phyloP scores from a whole-genome alignment of 2,113 vertebrate genomes.

The Hystrix brachyura region DNA sequence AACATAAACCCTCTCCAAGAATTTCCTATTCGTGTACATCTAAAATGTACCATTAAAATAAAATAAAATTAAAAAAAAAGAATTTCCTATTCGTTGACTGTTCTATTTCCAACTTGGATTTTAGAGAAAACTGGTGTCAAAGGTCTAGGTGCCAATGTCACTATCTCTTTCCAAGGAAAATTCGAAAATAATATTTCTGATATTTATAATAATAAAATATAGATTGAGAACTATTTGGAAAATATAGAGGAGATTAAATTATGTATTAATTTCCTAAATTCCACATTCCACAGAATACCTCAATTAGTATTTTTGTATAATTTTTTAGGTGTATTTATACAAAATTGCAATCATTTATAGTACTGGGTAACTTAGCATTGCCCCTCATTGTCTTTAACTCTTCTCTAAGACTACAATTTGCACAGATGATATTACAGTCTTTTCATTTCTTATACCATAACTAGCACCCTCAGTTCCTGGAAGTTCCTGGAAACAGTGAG shows the following conservation, averaged over 20 bases:
- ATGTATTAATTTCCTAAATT: not conserved
- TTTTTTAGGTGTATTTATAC: not conserved
- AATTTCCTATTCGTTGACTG: not conserved
- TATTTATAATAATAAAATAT: not conserved
- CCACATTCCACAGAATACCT: not conserved
- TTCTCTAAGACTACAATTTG: not conserved
- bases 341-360: not conserved
- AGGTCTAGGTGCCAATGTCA: not conserved
- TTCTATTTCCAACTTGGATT: not conserved
- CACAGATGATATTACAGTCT: not conserved
- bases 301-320: not conserved
- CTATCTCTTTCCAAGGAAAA: not conserved
- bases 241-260: not conserved
- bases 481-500: not conserved
- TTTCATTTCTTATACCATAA: not conserved
- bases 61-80: too few relatives aligned
- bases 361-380: not conserved
- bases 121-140: not conserved
- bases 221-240: not conserved
- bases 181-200: conserved; percentile 2
- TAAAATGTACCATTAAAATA: too few relatives aligned
- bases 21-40: not conserved
- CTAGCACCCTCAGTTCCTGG: not conserved
- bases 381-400: not conserved
- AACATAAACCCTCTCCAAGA: not conserved